Base-by-base conservation (phyloP, 2,797 vertebrate genomes). In the Rhabdophis nuchalis region DNA sequence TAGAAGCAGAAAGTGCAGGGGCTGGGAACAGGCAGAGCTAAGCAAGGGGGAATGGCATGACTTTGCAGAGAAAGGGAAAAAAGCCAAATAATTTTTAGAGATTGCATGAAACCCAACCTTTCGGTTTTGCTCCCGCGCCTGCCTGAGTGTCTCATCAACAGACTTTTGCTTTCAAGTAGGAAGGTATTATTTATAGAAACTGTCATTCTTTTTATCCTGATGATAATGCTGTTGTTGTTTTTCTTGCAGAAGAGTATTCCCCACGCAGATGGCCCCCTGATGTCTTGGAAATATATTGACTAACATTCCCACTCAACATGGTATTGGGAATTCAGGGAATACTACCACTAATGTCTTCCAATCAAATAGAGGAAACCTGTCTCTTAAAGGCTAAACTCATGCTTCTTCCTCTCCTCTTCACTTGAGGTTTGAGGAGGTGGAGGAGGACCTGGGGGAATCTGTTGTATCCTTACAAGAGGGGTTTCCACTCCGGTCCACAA, bases 1-100 rank as follows among this genome's bases (percentile, higher is more conserved):
- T 92, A 94, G 18, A n/a, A 90, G 52, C 50, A 94, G 90, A 94
- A 94, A 91, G 8, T 88, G 12, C 0, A 85, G 90, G 94, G 72
- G 13, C 87, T 92, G 93, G 68, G 8, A 41, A 0, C 87, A 32
- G 77, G 0, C 25, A 1, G 56, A 61, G 61, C 46, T 52, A 87
- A 50, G n/a, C 87, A 92, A 92, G 50, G 32, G 89, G 72, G 93
- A 57, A 57, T 3, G 54, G 94, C 93, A 58, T 2, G 5, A 88
- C 4, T 88, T 54, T 94, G 92, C 53, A 92, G 61, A 72, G 46
- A 72, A 46, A 61, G 2, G 3, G 12, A 86, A 10, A 50, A 88
- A 46, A 92, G 91, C 14, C 61, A 10, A 29, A 54, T 53, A 29
- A 46, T 5, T 64, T 85, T n/a, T 54, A 56, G 16, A 6, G 9